Evolutionary conservation across 2,113 vertebrate genomes (phyloP), one percentile per base, ranked within the genome.

Genomic region (Anser brachyrhynchus): DNA sequence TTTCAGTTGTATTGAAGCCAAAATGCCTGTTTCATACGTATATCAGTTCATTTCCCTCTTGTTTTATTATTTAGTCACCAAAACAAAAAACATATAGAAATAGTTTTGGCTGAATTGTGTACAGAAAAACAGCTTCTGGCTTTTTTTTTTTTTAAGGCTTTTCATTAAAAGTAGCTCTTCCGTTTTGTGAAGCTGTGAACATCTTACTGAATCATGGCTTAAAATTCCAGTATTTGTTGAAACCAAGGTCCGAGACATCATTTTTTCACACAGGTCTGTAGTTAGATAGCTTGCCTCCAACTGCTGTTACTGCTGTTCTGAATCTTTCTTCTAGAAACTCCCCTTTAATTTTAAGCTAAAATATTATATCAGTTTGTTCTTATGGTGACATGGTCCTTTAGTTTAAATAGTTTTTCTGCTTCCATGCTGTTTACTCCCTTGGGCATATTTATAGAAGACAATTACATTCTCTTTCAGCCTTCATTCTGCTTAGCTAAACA

Each of bases 31-130:
- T 59, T 94, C 62, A 14, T 35, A 85, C 37, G 25, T 64, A 8
- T 64, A 11, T 67, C 46, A 72, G 31, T 55, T 90, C 18, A 21
- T 70, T 89, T 55, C 13, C 11, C 58, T 84, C 39, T 15, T 77
- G 69, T 84, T 96, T 93, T 64, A 81, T 84, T 43, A 93, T 72
- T 90, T 92, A 84, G 84, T 96, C 69, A 93, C 84, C 75, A 84
- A 77, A 92, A 79, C 8, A 46, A 84, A 80, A 73, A 28, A 25
- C 28, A 15, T 35, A 73, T 77, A 16, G 8, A 55, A 84, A 57
- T 61, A 2, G 6, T 84, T 85, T 86, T 57, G 35, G 10, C 44
- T 46, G 52, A 89, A 33, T 62, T 41, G 26, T 19, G 6, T 41
- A 55, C 5, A 6, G 1, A 10, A 49, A 85, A 92, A 31, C 2